phyloP scores from a whole-genome alignment of 1,140 invertebrate species.

The Agrilus planipennis region DNA sequence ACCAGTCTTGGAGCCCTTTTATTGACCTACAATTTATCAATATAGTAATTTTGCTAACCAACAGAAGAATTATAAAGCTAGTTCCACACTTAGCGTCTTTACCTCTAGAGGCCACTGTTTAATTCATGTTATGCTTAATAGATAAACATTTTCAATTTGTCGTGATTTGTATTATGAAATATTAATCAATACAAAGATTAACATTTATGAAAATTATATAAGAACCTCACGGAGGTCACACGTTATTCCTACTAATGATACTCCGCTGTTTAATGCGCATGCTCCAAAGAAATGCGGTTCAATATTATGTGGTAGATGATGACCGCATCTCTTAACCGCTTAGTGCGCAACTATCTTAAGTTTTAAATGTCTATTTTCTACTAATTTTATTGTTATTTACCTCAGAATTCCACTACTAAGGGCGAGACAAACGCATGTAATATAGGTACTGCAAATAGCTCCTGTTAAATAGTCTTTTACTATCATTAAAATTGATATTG shows the following conservation, averaged over 20 bases:
- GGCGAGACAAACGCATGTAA: constrained; percentile 59
- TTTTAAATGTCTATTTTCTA: background rate
- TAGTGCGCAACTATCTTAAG: too few species aligned
- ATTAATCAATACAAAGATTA: too few species aligned
- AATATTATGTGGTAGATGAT: too few species aligned
- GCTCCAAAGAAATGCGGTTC: too few species aligned
- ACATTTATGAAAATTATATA: too few species aligned
- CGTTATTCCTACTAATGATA: too few species aligned
- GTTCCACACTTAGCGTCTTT: too few species aligned
- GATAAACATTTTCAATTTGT: background rate
- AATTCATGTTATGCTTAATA: background rate
- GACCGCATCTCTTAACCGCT: background rate
- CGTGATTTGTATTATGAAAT: too few species aligned
- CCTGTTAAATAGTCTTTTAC: constrained; percentile 65
- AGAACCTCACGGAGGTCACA: too few species aligned
- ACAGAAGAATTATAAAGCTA: too few species aligned
- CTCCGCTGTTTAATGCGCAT: too few species aligned
- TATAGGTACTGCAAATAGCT: constrained; percentile 61
- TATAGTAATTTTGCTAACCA: constrained; percentile 2
- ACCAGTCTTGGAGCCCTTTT: constrained; percentile 63
- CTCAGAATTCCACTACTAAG: constrained; percentile 70
- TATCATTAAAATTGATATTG: constrained; percentile 68
- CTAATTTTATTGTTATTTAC: constrained; percentile 27
- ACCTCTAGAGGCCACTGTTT: background rate
- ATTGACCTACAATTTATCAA: constrained; percentile 44